Percentiles rank a stretch among this genome's conserved stretches.
Evolutionary conservation across 2,797 vertebrate genomes (phyloP).

Genomic region (Odontamblyopus rebecca): DNA sequence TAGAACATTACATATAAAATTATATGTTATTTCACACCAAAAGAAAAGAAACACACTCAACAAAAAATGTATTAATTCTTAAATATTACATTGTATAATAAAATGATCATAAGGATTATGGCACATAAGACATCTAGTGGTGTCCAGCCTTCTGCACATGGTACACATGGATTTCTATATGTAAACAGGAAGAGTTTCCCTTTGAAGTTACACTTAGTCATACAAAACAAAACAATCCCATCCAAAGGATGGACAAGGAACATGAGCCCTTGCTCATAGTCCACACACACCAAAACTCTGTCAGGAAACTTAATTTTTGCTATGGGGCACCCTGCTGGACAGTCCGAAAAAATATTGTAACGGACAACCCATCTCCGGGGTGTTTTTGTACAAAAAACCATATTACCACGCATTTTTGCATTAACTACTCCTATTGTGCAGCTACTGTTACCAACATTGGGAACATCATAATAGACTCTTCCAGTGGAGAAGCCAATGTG

Average conservation of each 20-base stretch:
- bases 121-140: rapidly evolving
- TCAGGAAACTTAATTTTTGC: not conserved
- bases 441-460: not conserved
- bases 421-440: conserved; percentile 36
- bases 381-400: not conserved
- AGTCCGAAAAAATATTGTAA: not conserved
- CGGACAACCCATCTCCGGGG: conserved; percentile 37
- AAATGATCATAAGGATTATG: not conserved
- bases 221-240: not conserved
- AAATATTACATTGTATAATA: not conserved
- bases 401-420: conserved; percentile 7
- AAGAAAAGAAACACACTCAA: not conserved
- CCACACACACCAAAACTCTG: conserved; percentile 40
- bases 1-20: not conserved
- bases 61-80: not conserved
- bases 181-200: conserved; percentile 36
- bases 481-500: conserved; percentile 22
- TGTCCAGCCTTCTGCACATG: not conserved
- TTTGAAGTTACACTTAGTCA: conserved; percentile 29
- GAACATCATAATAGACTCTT: conserved; percentile 34
- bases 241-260: conserved; percentile 32
- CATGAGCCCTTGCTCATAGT: conserved; percentile 33
- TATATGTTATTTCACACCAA: not conserved
- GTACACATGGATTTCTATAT: not conserved
- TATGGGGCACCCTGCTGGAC: not conserved